Percentiles rank a stretch among this genome's conserved stretches.
phyloP scores from a whole-genome alignment of 2,113 vertebrate genomes.

The Lipophrys pholis region DNA sequence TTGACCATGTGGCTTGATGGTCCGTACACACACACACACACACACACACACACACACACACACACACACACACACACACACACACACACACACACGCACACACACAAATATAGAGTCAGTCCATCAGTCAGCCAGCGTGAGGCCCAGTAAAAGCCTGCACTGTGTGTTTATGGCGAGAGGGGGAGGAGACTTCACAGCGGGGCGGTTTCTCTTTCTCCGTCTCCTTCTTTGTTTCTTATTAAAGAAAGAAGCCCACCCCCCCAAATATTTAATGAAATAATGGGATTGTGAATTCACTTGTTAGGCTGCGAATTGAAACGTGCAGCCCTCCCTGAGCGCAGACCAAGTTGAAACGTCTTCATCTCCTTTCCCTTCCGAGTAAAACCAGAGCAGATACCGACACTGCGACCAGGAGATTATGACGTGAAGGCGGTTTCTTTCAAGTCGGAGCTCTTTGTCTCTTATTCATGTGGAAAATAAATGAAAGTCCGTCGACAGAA shows the following conservation, averaged over 20 bases:
- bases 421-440: no score
- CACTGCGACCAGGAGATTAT: no score
- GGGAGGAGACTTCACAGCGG: slow-evolving; percentile 51
- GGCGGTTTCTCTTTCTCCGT: slow-evolving; percentile 25
- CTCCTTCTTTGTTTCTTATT: slow-evolving; percentile 30
- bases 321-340: background rate
- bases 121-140: slow-evolving; percentile 50
- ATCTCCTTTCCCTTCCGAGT: no score
- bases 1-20: background rate
- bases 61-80: background rate
- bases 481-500: no score
- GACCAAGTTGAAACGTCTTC: background rate
- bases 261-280: slow-evolving; percentile 5
- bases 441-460: no score
- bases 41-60: background rate
- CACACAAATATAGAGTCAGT: slow-evolving; percentile 36
- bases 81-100: background rate
- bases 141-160: slow-evolving; percentile 52
- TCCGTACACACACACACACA: slow-evolving; percentile 8
- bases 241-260: background rate
- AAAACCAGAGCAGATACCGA: no score
- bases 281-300: background rate
- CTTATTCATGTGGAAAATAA: no score
- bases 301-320: background rate
- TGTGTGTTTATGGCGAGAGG: slow-evolving; percentile 43